Base-by-base conservation (phyloP, 1,140 invertebrate species). In the Nasonia giraulti region DNA sequence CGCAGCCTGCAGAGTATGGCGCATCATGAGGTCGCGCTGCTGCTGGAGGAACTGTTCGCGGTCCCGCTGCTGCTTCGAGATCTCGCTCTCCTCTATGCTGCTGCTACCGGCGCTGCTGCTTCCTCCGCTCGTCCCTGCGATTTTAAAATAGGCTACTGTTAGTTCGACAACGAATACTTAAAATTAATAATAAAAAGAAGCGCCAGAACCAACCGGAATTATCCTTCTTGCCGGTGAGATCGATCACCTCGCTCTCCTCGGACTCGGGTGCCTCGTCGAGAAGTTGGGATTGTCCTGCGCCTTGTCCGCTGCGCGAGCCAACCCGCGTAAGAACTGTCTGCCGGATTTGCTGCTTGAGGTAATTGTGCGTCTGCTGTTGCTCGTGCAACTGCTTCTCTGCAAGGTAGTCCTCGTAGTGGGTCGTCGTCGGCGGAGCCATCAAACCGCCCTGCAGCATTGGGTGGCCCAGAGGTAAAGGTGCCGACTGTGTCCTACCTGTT, bases 381-480 rank as follows among this genome's bases (percentile, higher is more conserved):
- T 96, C 95, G 89, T 94, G 95, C 14, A 94, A 91, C 87, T 94
- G 95, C 66, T 94, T 94, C 86, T 95, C 95, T 11, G 93, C 93
- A 86, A 95, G 92, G 88, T 94, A 95, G 86, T 95, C 95, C 88
- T 95, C 95, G 89, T 95, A 95, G 86, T 95, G 95, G 37, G 95
- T 94, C n/a, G 92, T 92, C 23, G 89, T 95, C 8, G 93, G 92
- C 17, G 92, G 92, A 12, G 89, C 87, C 20, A 94, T 93, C 17
- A 92, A 91, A 31, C 90, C 90, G 47, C 95, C 94, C 69, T 96
- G 96, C 68, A 99, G 94, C 94, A 98, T 96, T 37, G 98, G 98
- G 93, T 99, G 97, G 4, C 98, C 98, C n/a, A 99, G 93, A 37
- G 98, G 98, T 87, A 99, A 92, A 0, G 98, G 98, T 6, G 98